Evolutionary conservation across 2,888 invertebrate genomes (phyloP).

Genomic region (Vanessa cardui): DNA sequence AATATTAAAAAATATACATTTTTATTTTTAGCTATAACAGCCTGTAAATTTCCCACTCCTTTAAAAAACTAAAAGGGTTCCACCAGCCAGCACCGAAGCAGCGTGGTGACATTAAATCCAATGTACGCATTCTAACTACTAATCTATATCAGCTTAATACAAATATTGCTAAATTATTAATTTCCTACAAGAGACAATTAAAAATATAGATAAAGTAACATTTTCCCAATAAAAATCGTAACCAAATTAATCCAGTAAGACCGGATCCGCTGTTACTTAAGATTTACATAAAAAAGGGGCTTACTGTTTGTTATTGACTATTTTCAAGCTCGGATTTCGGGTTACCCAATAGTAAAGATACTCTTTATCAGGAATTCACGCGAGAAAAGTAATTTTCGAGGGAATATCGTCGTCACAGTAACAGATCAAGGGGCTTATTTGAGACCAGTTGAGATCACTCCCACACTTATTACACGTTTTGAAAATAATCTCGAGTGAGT

Average conservation of each 20-base stretch:
- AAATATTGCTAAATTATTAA: too few species aligned
- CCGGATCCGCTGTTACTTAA: conserved; percentile 18
- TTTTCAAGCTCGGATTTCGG: conserved; percentile 31
- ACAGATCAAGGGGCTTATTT: conserved; percentile 47
- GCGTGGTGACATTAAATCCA: too few species aligned
- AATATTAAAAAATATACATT: too few species aligned
- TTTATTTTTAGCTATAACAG: too few species aligned
- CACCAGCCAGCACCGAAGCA: too few species aligned
- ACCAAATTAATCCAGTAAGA: conserved; percentile 14
- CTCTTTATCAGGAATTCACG: conserved; percentile 34
- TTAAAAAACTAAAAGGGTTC: too few species aligned
- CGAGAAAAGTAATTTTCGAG: conserved; percentile 33
- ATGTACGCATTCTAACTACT: too few species aligned
- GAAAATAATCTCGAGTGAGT: conserved; percentile 29
- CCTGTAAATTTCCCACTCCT: too few species aligned
- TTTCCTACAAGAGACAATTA: too few species aligned
- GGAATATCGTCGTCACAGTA: conserved; percentile 39
- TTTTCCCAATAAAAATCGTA: neutral
- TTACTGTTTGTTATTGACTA: conserved; percentile 33
- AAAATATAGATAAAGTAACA: neutral
- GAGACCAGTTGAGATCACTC: conserved; percentile 46
- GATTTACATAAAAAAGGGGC: conserved; percentile 33
- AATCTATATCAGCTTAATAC: too few species aligned
- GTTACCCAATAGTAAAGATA: conserved; percentile 31
- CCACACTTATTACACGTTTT: conserved; percentile 42